Conservation (phyloP, 1,140 invertebrate species). For the Epicauta chinensis region DNA sequence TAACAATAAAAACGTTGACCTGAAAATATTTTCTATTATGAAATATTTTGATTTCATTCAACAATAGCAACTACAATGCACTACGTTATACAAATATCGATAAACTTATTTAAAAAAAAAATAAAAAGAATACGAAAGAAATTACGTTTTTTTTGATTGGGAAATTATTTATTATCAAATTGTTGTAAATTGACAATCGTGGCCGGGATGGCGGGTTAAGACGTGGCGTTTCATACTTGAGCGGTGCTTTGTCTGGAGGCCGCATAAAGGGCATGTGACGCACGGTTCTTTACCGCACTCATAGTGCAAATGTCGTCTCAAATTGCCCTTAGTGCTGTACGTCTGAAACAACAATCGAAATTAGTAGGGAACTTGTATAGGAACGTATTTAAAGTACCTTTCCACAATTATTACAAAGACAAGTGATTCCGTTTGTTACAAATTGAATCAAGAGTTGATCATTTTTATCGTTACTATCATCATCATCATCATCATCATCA, state of each 20-base stretch:
- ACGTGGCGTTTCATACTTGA: constrained; percentile 12
- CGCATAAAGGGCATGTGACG: constrained; percentile 41
- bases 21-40: background rate
- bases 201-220: constrained; percentile 3
- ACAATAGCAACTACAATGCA: too few relatives aligned
- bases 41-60: background rate
- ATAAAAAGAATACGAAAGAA: too few relatives aligned
- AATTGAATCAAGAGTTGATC: too few relatives aligned
- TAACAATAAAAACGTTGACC: constrained; percentile 4
- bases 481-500: too few relatives aligned
- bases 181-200: constrained; percentile 7
- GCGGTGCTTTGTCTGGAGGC: constrained; percentile 4
- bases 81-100: too few relatives aligned
- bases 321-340: constrained; percentile 8
- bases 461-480: too few relatives aligned
- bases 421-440: background rate
- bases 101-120: too few relatives aligned
- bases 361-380: background rate
- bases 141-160: too few relatives aligned
- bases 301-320: constrained; percentile 36
- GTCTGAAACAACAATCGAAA: constrained; percentile 1
- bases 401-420: constrained; percentile 14
- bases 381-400: constrained; percentile 2
- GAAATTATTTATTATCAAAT: constrained; percentile 1
- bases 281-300: constrained; percentile 50